Evolutionary conservation across 2,113 vertebrate species (phyloP), one percentile per base, ranked within the genome.

Genomic region (Crotalus viridis): DNA sequence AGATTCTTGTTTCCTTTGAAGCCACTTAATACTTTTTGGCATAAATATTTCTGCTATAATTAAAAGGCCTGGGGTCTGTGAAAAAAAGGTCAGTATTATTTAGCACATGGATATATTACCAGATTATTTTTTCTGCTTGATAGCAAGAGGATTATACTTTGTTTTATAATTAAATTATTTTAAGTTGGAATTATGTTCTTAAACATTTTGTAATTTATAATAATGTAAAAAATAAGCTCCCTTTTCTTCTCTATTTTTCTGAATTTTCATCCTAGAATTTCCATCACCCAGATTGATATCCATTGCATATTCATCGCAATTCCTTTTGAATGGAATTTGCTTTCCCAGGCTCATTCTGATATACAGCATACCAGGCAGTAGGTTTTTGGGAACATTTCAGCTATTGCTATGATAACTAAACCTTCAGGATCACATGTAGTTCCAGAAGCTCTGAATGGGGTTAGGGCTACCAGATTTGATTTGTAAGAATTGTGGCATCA

Each of bases 121-220:
- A 90, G 22, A 89, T 92, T 52, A 61, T 39, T 57, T 93, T 26
- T 3, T 3, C 2, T 92, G 64, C 54, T 51, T 90, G 24, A 48
- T 61, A 89, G 56, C 46, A 89, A 59, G 12, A 39, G 33, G 33
- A 55, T 56, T 28, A 48, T 51, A 48, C 85, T 48, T 86, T 13
- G 22, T 86, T 43, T 48, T 46, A 86, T 22, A 10, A 13, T 12
- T 86, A 26, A 86, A 88, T 39, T 19, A 15, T 81, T 81, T 94
- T 94, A 74, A 61, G 91, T 90, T 89, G 87, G 39, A n/a, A 6
- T 89, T 94, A 1, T n/a, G 51, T 91, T n/a, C 56, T n/a, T 94
- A 33, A 87, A n/a, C 46, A 89, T 10, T 92, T 54, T 88, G 46
- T 9, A 7, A 86, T 51, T 1, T 48, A 5, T 55, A 24, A 24